Conservation (phyloP, 2,888 invertebrate genomes). For the Listrodromus nycthemerus region DNA sequence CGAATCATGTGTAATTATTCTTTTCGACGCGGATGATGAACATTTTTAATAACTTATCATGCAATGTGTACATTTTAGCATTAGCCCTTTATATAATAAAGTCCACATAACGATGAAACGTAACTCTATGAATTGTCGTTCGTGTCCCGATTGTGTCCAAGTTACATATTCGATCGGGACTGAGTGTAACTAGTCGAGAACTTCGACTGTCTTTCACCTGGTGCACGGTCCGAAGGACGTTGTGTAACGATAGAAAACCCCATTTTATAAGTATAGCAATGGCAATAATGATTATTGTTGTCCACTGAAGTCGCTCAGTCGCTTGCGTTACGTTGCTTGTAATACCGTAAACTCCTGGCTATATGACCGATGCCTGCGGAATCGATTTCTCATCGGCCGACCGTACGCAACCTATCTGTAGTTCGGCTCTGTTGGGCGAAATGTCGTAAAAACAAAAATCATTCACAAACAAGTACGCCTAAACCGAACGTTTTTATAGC, state of each 20-base stretch:
- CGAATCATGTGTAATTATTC: conserved; percentile 81
- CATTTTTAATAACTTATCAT: conserved; percentile 83
- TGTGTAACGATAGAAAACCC: neutral
- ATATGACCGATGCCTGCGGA: neutral
- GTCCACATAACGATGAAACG: conserved; percentile 79
- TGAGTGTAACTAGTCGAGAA: neutral
- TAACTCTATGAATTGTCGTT: conserved; percentile 51
- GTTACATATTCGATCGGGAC: conserved; percentile 7
- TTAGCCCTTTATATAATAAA: conserved; percentile 84
- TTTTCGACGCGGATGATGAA: conserved; percentile 80
- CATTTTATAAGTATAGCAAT: neutral
- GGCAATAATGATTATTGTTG: neutral
- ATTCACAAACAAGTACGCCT: neutral
- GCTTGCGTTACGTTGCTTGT: neutral
- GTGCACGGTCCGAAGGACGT: neutral
- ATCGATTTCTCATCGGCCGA: neutral
- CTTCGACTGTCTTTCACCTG: neutral
- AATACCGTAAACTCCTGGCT: neutral
- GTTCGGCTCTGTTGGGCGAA: neutral
- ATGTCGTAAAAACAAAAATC: conserved; percentile 42
- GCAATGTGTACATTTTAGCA: conserved; percentile 81
- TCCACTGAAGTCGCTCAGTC: neutral
- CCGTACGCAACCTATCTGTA: neutral
- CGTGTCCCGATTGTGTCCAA: conserved; percentile 38
- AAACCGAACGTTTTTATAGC: neutral